phyloP scores from a whole-genome alignment of 2,797 vertebrate species.

The Darevskia mixta region DNA sequence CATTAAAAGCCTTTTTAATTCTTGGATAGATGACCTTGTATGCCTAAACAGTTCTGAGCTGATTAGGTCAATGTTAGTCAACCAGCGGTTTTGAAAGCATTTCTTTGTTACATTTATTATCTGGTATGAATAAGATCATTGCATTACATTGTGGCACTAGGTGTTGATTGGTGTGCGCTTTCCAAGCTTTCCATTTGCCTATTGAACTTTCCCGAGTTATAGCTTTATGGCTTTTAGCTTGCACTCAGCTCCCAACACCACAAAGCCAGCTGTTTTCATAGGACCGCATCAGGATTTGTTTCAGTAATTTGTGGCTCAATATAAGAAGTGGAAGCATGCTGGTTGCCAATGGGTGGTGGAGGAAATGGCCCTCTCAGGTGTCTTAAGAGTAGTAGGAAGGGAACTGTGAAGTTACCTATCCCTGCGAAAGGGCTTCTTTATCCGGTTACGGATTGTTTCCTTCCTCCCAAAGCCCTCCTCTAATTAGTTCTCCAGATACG shows the following conservation, averaged over 20 bases:
- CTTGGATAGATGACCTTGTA: slow-evolving; percentile 17
- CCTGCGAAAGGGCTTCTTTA: background rate
- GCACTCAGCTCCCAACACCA: background rate
- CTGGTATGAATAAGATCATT: slow-evolving; percentile 33
- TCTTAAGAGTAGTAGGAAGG: background rate
- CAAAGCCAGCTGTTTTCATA: slow-evolving; percentile 40
- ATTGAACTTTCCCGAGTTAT: slow-evolving; percentile 26
- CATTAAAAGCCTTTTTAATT: slow-evolving; percentile 25
- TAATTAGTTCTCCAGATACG: slow-evolving; percentile 11
- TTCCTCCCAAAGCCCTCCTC: background rate
- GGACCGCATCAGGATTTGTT: slow-evolving; percentile 31
- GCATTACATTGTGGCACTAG: slow-evolving; percentile 15
- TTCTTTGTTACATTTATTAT: slow-evolving; percentile 40
- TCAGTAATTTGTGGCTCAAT: slow-evolving; percentile 36
- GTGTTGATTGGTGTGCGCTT: slow-evolving; percentile 24
- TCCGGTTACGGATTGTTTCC: accelerated
- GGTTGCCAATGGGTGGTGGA: slow-evolving; percentile 36
- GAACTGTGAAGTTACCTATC: background rate
- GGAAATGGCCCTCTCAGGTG: slow-evolving; percentile 7
- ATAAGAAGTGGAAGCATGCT: slow-evolving; percentile 29
- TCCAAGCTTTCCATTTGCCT: slow-evolving; percentile 42
- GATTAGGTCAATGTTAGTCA: slow-evolving; percentile 40
- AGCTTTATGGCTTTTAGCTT: slow-evolving; percentile 42
- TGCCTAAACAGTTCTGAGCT: slow-evolving; percentile 12
- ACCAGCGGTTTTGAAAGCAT: slow-evolving; percentile 33